Conservation (phyloP, 2,888 invertebrate species). For the Drosophila lutescens region DNA sequence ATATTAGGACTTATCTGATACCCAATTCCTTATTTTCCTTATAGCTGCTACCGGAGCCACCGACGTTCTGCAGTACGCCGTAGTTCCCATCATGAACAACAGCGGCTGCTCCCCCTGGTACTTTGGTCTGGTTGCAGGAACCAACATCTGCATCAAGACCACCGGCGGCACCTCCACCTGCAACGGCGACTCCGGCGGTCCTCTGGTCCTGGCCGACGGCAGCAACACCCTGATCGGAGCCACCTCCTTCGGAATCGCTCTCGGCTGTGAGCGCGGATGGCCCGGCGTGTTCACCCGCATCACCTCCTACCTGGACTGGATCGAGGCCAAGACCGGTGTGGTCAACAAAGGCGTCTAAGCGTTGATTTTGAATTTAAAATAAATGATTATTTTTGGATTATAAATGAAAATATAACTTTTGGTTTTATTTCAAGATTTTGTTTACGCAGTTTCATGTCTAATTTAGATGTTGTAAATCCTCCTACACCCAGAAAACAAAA, state of each 20-base stretch:
- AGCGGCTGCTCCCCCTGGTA: conserved; percentile 66
- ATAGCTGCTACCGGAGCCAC: conserved; percentile 60
- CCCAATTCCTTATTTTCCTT: not conserved
- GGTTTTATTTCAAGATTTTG: too few species aligned
- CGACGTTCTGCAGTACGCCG: conserved; percentile 64
- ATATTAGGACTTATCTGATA: not conserved
- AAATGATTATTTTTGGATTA: conserved; percentile 63
- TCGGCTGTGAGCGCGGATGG: conserved; percentile 81
- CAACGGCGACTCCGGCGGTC: conserved; percentile 83
- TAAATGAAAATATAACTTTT: too few species aligned
- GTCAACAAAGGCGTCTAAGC: conserved; percentile 57
- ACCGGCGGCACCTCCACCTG: conserved; percentile 76
- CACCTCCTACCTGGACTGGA: conserved; percentile 81
- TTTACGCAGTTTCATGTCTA: too few species aligned
- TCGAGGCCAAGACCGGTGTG: conserved; percentile 60
- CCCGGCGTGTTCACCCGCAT: conserved; percentile 82
- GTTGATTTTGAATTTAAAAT: conserved; percentile 45
- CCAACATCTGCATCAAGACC: conserved; percentile 77
- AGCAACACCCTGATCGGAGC: conserved; percentile 73
- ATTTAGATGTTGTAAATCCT: too few species aligned
- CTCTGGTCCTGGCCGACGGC: conserved; percentile 69
- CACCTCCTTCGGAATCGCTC: conserved; percentile 79
- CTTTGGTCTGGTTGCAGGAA: conserved; percentile 45
- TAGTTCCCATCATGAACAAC: conserved; percentile 66
- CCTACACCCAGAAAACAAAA: too few species aligned